These are phyloP conservation scores for Poecilia velifera DNA, from an alignment of 2,797 vertebrate species.

Conservation along the genomic window DNA sequence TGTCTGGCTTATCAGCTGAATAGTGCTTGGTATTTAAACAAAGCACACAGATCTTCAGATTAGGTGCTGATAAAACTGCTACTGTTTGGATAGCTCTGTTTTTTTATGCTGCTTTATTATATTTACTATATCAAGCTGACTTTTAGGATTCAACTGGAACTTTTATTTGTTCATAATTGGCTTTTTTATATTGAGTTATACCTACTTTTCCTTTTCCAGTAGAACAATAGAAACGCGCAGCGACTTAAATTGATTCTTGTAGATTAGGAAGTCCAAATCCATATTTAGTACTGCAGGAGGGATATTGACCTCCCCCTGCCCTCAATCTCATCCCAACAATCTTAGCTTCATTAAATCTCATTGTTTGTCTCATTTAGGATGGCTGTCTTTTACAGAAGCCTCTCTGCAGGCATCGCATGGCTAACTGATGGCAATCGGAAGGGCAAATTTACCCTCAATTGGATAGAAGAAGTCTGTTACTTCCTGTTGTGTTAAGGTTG, in stretches of 20 bases:
- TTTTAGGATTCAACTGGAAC: not conserved
- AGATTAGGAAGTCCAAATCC: slow-evolving; percentile 45
- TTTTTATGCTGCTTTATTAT: slow-evolving; percentile 1
- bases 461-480: slow-evolving; percentile 71
- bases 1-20: slow-evolving; percentile 44
- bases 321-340: slow-evolving; percentile 29
- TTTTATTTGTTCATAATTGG: not conserved
- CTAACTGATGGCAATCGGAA: slow-evolving; percentile 76
- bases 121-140: not conserved
- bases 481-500: slow-evolving; percentile 68
- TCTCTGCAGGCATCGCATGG: slow-evolving; percentile 61
- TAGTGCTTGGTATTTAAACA: slow-evolving; percentile 48
- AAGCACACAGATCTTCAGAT: slow-evolving; percentile 13
- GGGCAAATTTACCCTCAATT: slow-evolving; percentile 76
- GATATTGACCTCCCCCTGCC: slow-evolving; percentile 48
- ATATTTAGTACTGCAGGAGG: slow-evolving; percentile 52
- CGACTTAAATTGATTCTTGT: slow-evolving; percentile 43
- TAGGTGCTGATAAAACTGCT: slow-evolving; percentile 4
- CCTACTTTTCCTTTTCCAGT: not conserved
- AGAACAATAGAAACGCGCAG: slow-evolving; percentile 18
- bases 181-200: not conserved
- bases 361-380: slow-evolving; percentile 71
- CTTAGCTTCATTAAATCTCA: slow-evolving; percentile 70
- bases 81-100: slow-evolving; percentile 7
- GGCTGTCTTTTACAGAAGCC: slow-evolving; percentile 68